Evolutionary conservation across 2,888 invertebrate genomes (phyloP).

Genomic region (Elmis aenea): DNA sequence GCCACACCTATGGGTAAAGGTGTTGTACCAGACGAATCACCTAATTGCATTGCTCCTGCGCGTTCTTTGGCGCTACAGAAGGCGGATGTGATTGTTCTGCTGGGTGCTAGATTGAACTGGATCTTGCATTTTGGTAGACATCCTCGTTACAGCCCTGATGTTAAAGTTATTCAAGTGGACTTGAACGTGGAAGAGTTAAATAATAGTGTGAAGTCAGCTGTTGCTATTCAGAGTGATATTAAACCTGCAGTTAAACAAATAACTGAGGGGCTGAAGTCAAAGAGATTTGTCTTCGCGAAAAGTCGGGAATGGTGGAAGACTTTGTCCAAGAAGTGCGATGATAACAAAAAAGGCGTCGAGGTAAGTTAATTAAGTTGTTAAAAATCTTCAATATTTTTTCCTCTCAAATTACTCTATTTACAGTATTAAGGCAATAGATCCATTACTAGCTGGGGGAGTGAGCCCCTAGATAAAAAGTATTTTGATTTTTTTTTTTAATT

Average conservation of each 20-base stretch:
- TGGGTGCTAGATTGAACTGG: constrained; percentile 95
- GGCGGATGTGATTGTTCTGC: constrained; percentile 81
- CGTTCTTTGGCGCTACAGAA: constrained; percentile 74
- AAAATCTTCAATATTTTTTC: constrained; percentile 4
- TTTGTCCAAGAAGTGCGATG: constrained; percentile 63
- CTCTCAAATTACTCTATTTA: no score
- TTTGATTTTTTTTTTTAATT: no score
- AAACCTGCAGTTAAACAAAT: constrained; percentile 66
- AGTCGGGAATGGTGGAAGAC: constrained; percentile 73
- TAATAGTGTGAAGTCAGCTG: constrained; percentile 75
- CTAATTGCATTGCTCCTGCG: constrained; percentile 77
- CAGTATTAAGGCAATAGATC: no score
- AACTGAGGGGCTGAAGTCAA: constrained; percentile 52
- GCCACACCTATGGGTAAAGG: constrained; percentile 95
- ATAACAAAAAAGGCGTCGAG: constrained; percentile 66
- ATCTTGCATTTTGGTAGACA: constrained; percentile 93
- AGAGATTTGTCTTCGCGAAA: constrained; percentile 54
- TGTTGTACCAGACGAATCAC: constrained; percentile 65
- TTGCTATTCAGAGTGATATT: constrained; percentile 83
- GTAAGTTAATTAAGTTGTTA: constrained; percentile 44
- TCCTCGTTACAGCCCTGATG: constrained; percentile 76
- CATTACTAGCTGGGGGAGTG: no score
- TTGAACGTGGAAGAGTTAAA: constrained; percentile 86
- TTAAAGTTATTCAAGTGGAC: constrained; percentile 90
- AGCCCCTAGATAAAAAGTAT: no score